A percentile compares a stretch with the other conserved stretches of the same genome.
Evolutionary conservation across 2,113 vertebrate genomes (phyloP).

Genomic region (Pavo muticus): DNA sequence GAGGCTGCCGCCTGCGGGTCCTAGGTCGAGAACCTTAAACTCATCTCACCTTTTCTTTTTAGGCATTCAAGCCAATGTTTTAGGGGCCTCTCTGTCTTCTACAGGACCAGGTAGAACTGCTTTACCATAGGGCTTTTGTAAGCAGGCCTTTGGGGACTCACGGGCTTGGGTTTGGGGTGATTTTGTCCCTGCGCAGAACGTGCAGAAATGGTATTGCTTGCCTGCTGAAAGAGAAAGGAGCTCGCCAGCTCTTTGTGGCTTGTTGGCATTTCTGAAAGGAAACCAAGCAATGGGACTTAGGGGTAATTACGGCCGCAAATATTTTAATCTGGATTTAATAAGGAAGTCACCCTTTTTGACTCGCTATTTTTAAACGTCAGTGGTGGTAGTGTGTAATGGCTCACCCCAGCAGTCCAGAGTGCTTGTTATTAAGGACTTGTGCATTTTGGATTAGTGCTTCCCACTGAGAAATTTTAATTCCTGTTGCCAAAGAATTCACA

Average conservation of each 20-base stretch:
- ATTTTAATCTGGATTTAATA: conserved; percentile 7
- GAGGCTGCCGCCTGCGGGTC: conserved; percentile 7
- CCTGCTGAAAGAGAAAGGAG: not conserved
- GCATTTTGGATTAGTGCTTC: conserved; percentile 56
- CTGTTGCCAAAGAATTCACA: not conserved
- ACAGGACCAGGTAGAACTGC: conserved; percentile 68
- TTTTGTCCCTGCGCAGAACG: conserved; percentile 27
- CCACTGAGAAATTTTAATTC: conserved; percentile 23
- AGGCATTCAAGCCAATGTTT: conserved; percentile 70
- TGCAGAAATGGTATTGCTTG: conserved; percentile 40
- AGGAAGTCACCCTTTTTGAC: conserved; percentile 2
- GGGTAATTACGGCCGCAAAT: conserved; percentile 9
- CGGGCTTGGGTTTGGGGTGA: conserved; percentile 61
- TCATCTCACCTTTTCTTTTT: conserved; percentile 70
- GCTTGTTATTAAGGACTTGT: conserved; percentile 34
- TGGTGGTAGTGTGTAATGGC: not conserved
- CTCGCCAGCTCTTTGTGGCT: not conserved
- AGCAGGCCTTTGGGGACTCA: conserved; percentile 58
- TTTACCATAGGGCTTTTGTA: conserved; percentile 65
- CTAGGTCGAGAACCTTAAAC: conserved; percentile 56
- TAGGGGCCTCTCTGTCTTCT: conserved; percentile 70
- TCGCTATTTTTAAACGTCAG: not conserved
- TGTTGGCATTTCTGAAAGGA: conserved; percentile 36
- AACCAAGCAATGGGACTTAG: conserved; percentile 2
- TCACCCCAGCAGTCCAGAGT: conserved; percentile 71